Evolutionary conservation across 2,797 vertebrate genomes (phyloP).

Genomic region (Sebastolobus altivelis): DNA sequence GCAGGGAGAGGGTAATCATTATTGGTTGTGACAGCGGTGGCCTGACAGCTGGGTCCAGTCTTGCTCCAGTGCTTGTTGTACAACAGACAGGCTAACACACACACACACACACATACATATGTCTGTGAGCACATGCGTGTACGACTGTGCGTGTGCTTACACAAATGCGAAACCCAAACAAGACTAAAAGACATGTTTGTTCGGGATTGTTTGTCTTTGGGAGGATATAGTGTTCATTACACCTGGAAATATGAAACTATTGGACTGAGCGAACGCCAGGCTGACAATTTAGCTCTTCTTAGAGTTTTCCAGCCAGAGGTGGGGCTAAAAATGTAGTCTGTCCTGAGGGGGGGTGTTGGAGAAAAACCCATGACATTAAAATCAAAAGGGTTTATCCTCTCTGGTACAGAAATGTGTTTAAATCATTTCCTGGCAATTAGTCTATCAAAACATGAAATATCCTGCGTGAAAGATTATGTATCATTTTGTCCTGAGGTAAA

Average conservation of each 20-base stretch:
- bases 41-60: constrained; percentile 88
- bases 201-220: constrained; percentile 50
- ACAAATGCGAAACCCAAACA: constrained; percentile 43
- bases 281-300: constrained; percentile 5
- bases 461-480: background rate
- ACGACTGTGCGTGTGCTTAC: constrained; percentile 20
- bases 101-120: constrained; percentile 27
- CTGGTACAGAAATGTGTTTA: background rate
- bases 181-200: constrained; percentile 49
- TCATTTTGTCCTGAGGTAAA: background rate
- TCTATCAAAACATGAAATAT: constrained; percentile 13
- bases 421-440: background rate
- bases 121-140: constrained; percentile 44
- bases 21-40: constrained; percentile 87
- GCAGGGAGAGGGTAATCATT: constrained; percentile 85
- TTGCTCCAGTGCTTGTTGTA: constrained; percentile 87
- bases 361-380: background rate
- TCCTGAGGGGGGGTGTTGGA: background rate
- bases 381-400: background rate
- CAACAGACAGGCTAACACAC: constrained; percentile 74
- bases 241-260: constrained; percentile 46
- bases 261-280: constrained; percentile 21
- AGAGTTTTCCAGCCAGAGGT: background rate
- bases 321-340: background rate
- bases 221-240: constrained; percentile 41